A percentile compares a stretch with the other conserved stretches of the same genome.
These are phyloP conservation scores for Thalassoma bifasciatum DNA, from an alignment of 2,113 vertebrate species.

Conservation along the genomic window DNA sequence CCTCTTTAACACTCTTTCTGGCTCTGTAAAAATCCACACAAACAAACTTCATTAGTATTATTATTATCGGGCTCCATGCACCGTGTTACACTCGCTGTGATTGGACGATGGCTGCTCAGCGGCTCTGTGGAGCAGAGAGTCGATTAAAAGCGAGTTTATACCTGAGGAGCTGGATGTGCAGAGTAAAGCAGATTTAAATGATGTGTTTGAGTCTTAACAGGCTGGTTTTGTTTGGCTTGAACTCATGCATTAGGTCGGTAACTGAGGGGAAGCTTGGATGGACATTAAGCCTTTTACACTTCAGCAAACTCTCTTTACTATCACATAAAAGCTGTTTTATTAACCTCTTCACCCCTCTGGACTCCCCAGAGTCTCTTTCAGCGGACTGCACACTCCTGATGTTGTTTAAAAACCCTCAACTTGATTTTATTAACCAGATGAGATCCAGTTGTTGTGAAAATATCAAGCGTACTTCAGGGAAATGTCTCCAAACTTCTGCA, in stretches of 20 bases:
- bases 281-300: background rate
- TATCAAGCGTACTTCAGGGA: too few relatives aligned
- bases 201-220: background rate
- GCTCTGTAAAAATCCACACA: background rate
- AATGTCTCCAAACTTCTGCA: too few relatives aligned
- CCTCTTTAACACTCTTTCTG: background rate
- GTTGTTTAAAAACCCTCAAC: background rate
- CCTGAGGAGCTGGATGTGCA: background rate
- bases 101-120: background rate
- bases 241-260: too few relatives aligned
- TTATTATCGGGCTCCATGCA: background rate
- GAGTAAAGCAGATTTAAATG: too few relatives aligned
- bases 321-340: background rate
- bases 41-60: background rate
- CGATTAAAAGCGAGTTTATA: background rate
- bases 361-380: background rate
- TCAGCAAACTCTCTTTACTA: background rate
- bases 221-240: too few relatives aligned
- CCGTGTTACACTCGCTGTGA: background rate
- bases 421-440: background rate
- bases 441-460: too few relatives aligned
- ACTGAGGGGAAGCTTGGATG: background rate
- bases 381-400: background rate
- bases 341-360: background rate
- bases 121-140: background rate